These are phyloP conservation scores for Odontesthes bonariensis DNA, from an alignment of 2,113 vertebrate genomes.

Conservation along the genomic window DNA sequence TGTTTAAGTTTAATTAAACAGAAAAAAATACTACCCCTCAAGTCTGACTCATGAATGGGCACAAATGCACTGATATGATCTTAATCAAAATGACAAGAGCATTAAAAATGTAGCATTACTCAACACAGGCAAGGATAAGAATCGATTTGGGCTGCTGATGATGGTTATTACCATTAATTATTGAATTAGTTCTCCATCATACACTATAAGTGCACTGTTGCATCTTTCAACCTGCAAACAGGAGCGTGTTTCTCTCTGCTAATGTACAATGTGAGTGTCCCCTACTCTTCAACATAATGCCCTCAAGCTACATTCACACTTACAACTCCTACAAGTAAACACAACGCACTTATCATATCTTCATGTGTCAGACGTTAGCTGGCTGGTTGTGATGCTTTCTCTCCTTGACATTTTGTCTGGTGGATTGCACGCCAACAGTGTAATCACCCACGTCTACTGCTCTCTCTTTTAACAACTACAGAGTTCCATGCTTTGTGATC, in stretches of 20 bases:
- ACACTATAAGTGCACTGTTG: conserved; percentile 71
- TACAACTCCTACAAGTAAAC: conserved; percentile 61
- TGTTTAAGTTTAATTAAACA: conserved; percentile 40
- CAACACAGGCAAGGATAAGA: conserved; percentile 76
- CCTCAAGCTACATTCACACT: conserved; percentile 61
- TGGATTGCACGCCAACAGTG: conserved; percentile 8
- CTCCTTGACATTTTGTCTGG: background rate
- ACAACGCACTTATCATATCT: conserved; percentile 30
- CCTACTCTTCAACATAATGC: conserved; percentile 30
- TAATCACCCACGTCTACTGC: conserved; percentile 31
- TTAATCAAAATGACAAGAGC: conserved; percentile 80
- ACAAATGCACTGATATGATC: conserved; percentile 74
- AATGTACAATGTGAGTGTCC: conserved; percentile 54
- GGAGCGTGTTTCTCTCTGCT: conserved; percentile 55
- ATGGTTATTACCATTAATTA: conserved; percentile 82
- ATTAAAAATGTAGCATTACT: conserved; percentile 80
- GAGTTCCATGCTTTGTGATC: conserved; percentile 46
- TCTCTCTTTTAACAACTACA: conserved; percentile 28
- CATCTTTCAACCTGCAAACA: conserved; percentile 57
- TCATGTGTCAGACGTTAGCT: conserved; percentile 15
- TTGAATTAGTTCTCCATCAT: conserved; percentile 76
- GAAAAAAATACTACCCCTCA: conserved; percentile 18
- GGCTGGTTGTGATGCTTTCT: conserved; percentile 24
- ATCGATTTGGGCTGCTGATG: conserved; percentile 77
- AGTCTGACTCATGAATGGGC: conserved; percentile 56